phyloP scores from a whole-genome alignment of 2,888 invertebrate species.

The Erebia palarica region DNA sequence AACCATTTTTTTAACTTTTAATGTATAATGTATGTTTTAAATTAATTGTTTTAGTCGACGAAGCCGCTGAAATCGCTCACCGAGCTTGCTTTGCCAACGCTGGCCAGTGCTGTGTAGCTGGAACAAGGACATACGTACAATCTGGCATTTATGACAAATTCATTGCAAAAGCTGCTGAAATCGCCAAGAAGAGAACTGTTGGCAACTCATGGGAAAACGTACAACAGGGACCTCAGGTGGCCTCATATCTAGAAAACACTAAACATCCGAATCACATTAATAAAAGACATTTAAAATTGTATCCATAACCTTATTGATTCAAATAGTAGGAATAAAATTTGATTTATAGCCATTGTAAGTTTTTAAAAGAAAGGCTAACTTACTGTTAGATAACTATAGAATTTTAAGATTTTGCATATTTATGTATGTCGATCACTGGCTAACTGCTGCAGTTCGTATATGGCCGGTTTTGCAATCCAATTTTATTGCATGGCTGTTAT shows the following conservation, averaged over 20 bases:
- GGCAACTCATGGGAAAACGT: slow-evolving; percentile 91
- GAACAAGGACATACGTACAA: slow-evolving; percentile 95
- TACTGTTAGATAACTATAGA: too few relatives aligned
- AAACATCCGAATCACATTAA: not conserved
- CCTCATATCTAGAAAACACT: slow-evolving; percentile 47
- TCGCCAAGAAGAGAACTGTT: slow-evolving; percentile 87
- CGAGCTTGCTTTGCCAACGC: slow-evolving; percentile 72
- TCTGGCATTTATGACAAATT: slow-evolving; percentile 93
- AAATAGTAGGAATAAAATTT: too few relatives aligned
- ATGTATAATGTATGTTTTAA: too few relatives aligned
- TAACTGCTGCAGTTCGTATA: too few relatives aligned
- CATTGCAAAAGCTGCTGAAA: slow-evolving; percentile 87
- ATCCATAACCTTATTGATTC: too few relatives aligned
- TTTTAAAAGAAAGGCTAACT: too few relatives aligned
- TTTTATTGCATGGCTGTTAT: not conserved
- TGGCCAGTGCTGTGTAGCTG: slow-evolving; percentile 84
- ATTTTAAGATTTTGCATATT: too few relatives aligned
- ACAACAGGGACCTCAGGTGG: slow-evolving; percentile 93
- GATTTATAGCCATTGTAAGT: too few relatives aligned
- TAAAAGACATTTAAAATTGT: not conserved
- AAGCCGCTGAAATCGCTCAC: slow-evolving; percentile 74
- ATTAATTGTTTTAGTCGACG: slow-evolving; percentile 59
- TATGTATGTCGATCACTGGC: too few relatives aligned
- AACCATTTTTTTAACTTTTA: too few relatives aligned
- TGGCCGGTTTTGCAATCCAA: too few relatives aligned